These are phyloP conservation scores for Erythrolamprus reginae DNA, from an alignment of 2,113 vertebrate genomes.

Conservation along the genomic window DNA sequence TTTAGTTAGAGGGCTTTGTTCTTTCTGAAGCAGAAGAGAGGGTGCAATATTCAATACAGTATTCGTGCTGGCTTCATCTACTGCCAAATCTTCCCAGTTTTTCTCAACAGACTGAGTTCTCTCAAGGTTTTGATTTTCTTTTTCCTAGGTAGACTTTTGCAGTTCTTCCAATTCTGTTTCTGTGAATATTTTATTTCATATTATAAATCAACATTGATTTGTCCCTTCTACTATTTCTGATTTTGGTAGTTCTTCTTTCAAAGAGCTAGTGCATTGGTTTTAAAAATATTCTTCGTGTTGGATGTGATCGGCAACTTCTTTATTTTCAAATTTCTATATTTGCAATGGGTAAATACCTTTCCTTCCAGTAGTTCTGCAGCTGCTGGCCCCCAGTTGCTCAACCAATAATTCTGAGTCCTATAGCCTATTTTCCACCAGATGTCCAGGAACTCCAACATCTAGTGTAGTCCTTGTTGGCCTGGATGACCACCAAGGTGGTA, in stretches of 20 bases:
- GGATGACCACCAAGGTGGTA: not conserved
- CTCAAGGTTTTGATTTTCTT: not conserved
- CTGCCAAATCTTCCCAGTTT: not conserved
- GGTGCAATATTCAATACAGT: too few relatives aligned
- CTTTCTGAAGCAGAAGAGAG: not conserved
- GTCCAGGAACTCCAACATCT: not conserved
- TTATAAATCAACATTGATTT: not conserved
- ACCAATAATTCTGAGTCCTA: not conserved
- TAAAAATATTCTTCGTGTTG: not conserved
- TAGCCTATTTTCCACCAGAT: not conserved
- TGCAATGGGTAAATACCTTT: not conserved
- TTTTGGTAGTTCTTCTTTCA: not conserved
- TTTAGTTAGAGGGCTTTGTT: too few relatives aligned
- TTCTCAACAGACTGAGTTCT: not conserved
- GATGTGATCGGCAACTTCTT: not conserved
- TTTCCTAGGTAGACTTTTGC: not conserved
- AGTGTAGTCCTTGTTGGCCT: not conserved
- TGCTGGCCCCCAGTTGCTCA: not conserved
- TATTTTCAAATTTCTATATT: not conserved
- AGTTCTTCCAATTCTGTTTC: not conserved
- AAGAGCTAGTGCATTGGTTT: not conserved
- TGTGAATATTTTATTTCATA: not conserved
- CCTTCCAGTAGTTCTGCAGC: not conserved
- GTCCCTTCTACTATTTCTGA: not conserved
- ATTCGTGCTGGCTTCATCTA: not conserved